phyloP scores from a whole-genome alignment of 2,113 vertebrate species.

The Coptodon rendalli region DNA sequence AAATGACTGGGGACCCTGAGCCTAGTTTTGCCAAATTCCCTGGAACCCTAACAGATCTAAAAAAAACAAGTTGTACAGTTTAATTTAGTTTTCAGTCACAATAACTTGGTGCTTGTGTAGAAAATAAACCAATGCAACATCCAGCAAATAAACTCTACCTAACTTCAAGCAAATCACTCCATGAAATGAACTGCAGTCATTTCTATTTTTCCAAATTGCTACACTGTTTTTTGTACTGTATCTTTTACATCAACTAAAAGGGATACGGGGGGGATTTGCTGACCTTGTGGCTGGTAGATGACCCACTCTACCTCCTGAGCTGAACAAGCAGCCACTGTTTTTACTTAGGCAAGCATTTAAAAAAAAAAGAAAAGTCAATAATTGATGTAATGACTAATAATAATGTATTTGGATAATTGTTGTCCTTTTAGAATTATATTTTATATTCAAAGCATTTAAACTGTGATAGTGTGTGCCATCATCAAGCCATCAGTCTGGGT shows the following conservation, averaged over 20 bases:
- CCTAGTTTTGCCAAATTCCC: background rate
- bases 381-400: background rate
- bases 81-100: background rate
- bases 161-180: no score
- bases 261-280: background rate
- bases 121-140: background rate
- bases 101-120: background rate
- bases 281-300: background rate
- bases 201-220: background rate
- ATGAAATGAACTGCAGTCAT: background rate
- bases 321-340: background rate
- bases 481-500: background rate
- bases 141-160: background rate
- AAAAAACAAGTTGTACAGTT: background rate
- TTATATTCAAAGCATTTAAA: background rate
- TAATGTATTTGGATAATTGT: background rate
- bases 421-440: background rate
- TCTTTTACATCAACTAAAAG: background rate
- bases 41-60: background rate
- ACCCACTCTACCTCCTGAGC: background rate
- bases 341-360: background rate
- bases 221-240: background rate
- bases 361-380: background rate
- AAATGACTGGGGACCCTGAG: background rate
- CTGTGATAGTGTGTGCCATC: background rate